Conservation (phyloP, 1,140 invertebrate species). For the Stegodyphus mimosarum region DNA sequence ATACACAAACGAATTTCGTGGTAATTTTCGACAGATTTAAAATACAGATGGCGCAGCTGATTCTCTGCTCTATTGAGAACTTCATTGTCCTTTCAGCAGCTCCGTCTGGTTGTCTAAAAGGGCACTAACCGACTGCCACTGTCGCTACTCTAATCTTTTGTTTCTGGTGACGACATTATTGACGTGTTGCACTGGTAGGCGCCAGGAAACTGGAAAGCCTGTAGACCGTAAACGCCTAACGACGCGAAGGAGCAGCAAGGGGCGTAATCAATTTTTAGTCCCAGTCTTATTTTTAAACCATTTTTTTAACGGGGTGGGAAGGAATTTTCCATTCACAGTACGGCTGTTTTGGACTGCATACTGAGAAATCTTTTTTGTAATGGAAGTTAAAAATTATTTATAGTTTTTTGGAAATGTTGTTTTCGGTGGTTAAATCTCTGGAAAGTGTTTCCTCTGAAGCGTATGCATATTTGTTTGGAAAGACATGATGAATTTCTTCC, state of each 20-base stretch:
- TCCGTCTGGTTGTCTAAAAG: too few species aligned
- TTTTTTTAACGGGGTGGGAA: neutral
- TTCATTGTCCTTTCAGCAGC: too few species aligned
- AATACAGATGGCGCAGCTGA: too few species aligned
- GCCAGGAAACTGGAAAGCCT: conserved; percentile 35
- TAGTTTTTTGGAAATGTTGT: too few species aligned
- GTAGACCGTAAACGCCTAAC: conserved; percentile 43
- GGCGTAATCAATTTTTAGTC: conserved; percentile 46
- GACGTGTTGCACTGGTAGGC: conserved; percentile 40
- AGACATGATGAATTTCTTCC: too few species aligned
- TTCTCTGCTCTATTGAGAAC: too few species aligned
- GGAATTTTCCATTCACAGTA: conserved; percentile 1
- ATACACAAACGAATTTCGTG: too few species aligned
- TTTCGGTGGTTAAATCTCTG: too few species aligned
- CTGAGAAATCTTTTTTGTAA: conserved; percentile 20
- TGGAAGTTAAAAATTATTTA: neutral
- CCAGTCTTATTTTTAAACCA: neutral
- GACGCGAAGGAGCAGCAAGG: conserved; percentile 40
- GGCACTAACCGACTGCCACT: too few species aligned
- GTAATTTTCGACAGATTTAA: too few species aligned
- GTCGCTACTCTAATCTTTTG: neutral
- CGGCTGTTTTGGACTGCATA: conserved; percentile 13
- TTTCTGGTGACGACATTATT: conserved; percentile 26
- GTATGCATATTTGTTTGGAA: too few species aligned
- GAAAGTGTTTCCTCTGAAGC: too few species aligned